Base-by-base conservation (phyloP, 2,888 invertebrate species). In the Hydroisotoma schaefferi region DNA sequence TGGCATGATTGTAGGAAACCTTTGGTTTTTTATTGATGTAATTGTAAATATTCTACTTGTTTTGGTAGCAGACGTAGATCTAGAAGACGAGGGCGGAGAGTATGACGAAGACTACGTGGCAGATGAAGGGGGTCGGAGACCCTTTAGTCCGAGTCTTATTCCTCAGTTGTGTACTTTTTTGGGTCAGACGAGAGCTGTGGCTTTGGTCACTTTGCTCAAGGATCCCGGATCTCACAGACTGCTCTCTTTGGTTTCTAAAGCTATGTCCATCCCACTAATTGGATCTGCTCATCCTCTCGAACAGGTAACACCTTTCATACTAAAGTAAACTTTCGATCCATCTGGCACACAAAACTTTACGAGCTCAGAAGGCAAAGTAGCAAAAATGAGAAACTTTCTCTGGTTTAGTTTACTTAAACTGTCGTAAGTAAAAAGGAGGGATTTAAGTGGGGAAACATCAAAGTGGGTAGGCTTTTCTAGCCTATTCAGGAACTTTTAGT, bases 111-210 rank as follows among this genome's bases (percentile, higher is more conserved):
- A 40, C 44, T 54, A 1, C 23, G 59, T 40, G 61, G 62, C 20
- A 44, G 54, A 40, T 61, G 57, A 22, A 26, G 29, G 29, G 55
- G 56, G 18, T 15, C 3, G 25, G 29, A 53, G 26, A 43, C 38
- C 37, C 48, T 2, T 59, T 63, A 61, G 57, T 20, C 72, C 72
- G 10, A 57, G 55, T 46, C 20, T 65, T 20, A 59, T 72, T 51
- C 63, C 68, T 15, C 48, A 51, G 23, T 59, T 72, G 22, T 72
- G 70, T 55, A 64, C 68, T 33, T 69, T 69, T 57, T 55, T 70
- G 23, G 53, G 59, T 26, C 57, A 60, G 37, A 60, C 63, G 29
- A 63, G 57, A 51, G 67, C 70, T 12, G 57, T 72, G 44, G 69
- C 70, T n/a, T 62, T 72, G 43, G 67, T 72, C 12, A 69, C 68